Evolutionary conservation across 1,140 invertebrate genomes (phyloP).

Genomic region (Drosophila equinoxialis): DNA sequence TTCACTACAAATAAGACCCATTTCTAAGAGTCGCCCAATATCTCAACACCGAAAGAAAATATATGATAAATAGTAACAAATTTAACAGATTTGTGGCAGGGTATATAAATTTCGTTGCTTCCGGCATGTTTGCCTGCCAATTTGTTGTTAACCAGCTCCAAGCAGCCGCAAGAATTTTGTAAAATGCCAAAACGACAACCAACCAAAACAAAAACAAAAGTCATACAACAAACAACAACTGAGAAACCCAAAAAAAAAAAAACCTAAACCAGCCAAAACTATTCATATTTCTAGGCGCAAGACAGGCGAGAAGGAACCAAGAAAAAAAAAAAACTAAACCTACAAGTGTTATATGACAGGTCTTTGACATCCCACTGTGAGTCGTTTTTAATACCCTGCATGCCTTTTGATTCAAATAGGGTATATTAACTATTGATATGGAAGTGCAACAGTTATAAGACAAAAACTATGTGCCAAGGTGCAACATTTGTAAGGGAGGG

Average conservation of each 20-base stretch:
- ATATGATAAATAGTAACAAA: too few relatives aligned
- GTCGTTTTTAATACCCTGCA: slow-evolving; percentile 35
- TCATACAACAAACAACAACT: slow-evolving; percentile 22
- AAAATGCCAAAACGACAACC: slow-evolving; percentile 31
- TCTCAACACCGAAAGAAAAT: too few relatives aligned
- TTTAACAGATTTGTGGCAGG: background rate
- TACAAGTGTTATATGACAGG: slow-evolving; percentile 63
- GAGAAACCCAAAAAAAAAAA: background rate
- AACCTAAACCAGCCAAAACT: slow-evolving; percentile 27
- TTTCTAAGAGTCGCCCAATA: too few relatives aligned
- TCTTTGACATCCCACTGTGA: slow-evolving; percentile 69
- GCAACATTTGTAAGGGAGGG: too few relatives aligned
- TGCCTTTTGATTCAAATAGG: too few relatives aligned
- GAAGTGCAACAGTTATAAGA: too few relatives aligned
- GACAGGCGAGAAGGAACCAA: slow-evolving; percentile 24
- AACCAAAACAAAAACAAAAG: slow-evolving; percentile 11
- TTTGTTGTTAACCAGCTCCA: slow-evolving; percentile 34
- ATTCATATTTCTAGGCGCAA: slow-evolving; percentile 27
- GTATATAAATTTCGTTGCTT: background rate
- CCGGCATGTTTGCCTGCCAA: slow-evolving; percentile 25
- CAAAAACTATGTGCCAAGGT: too few relatives aligned
- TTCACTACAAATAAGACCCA: too few relatives aligned
- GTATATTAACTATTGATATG: too few relatives aligned
- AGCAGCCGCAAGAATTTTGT: slow-evolving; percentile 37
- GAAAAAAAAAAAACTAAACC: slow-evolving; percentile 11